These are phyloP conservation scores for Mesoligia furuncula DNA, from an alignment of 2,888 invertebrate species.

Conservation along the genomic window DNA sequence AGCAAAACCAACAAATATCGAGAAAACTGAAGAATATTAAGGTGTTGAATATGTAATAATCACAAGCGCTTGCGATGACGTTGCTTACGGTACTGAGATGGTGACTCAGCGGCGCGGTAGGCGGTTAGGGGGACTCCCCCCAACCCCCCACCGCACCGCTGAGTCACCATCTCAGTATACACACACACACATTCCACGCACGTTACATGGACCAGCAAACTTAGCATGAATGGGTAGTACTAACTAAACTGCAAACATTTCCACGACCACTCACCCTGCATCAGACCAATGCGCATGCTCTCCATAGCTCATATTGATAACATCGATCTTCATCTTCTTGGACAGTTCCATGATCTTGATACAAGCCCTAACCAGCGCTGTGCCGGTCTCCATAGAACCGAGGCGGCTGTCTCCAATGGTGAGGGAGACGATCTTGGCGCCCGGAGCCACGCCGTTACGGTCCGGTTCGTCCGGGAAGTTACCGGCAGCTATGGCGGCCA, in stretches of 20 bases:
- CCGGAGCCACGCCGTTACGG: conserved; percentile 98
- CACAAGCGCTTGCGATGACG: no score
- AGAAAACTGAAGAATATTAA: no score
- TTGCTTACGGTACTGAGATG: no score
- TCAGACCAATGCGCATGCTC: conserved; percentile 98
- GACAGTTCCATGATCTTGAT: conserved; percentile 95
- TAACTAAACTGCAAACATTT: neutral
- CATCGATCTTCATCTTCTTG: conserved; percentile 92
- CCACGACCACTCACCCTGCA: conserved; percentile 92
- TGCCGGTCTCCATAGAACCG: conserved; percentile 99
- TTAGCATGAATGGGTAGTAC: no score
- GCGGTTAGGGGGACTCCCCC: no score
- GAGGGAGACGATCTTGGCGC: conserved; percentile 97
- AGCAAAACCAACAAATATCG: no score
- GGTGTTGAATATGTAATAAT: no score
- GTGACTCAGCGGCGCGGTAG: no score
- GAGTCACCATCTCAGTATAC: no score
- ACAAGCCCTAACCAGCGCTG: conserved; percentile 97
- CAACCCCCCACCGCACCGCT: no score
- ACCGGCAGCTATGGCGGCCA: conserved; percentile 98
- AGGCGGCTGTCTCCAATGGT: conserved; percentile 98
- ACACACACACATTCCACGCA: no score
- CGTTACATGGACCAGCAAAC: no score
- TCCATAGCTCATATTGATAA: conserved; percentile 99
- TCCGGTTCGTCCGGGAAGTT: conserved; percentile 96